Evolutionary conservation across 2,113 vertebrate genomes (phyloP), one percentile per base, ranked within the genome.

Genomic region (Silurus asotus): DNA sequence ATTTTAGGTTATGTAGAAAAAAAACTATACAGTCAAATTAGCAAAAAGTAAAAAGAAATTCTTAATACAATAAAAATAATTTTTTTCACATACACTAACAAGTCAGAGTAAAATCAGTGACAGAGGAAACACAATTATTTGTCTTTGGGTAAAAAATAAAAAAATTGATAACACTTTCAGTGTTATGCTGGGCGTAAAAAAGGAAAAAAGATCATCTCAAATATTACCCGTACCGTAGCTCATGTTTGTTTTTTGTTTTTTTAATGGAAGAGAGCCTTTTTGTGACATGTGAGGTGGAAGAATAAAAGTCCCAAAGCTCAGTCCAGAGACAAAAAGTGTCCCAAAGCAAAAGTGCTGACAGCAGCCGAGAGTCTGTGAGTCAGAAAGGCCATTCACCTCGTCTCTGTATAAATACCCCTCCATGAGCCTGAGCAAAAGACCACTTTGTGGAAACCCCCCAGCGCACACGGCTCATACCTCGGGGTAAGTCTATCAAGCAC

Each of bases 271-370:
- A 59, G 58, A 69, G 55, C 67, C 55, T 84, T 76, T 83, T 84
- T 87, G 80, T 90, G 82, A 81, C 58, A 56, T 83, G 56, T 8
- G 72, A 65, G 58, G 78, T 51, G 37, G 48, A 58, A 86, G 82
- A 85, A 83, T 79, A 74, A 88, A 80, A 83, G 92, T 89, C 91
- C 90, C 37, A 86, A 90, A 88, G 89, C 89, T 92, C 91, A 89
- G 88, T 81, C 89, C 90, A 88, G 88, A 91, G 89, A 92, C 94
- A 93, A 94, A 80, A 93, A 92, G 91, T 89, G 89, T 82, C 78
- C 92, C 89, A 94, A 94, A 94, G 93, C 93, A 96, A 95, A 37
- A 95, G 88, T 95, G 95, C 95, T 95, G 95, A 96, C 94, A 90
- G 61, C 90, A 89, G 91, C 78, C 90, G 83, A 91, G 77, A 37